Evolutionary conservation across 2,113 vertebrate genomes (phyloP).

Genomic region (Plestiodon gilberti): DNA sequence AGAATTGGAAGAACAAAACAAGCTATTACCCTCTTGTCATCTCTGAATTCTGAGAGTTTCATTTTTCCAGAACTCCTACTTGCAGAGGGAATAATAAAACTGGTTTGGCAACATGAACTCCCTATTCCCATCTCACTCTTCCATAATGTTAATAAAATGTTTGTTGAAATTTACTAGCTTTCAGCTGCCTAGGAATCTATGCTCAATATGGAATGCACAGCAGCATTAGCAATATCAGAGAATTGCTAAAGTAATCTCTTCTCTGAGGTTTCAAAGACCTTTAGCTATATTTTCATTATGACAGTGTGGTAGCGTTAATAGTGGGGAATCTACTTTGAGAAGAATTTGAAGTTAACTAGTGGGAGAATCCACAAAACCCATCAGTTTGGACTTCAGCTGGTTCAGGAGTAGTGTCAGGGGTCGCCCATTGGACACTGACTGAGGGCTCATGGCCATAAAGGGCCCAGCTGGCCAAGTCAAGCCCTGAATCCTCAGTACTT

Average conservation of each 20-base stretch:
- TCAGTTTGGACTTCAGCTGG: too few species aligned
- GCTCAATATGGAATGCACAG: constrained; percentile 2
- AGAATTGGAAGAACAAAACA: constrained; percentile 4
- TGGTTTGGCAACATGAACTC: background rate
- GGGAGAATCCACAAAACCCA: background rate
- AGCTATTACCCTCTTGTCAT: background rate
- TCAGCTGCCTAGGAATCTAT: background rate
- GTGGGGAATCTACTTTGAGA: background rate
- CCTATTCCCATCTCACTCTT: constrained; percentile 8
- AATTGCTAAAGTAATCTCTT: background rate
- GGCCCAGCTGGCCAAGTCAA: too few species aligned
- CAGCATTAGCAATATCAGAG: background rate
- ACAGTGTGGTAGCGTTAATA: constrained; percentile 15
- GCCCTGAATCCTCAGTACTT: too few species aligned
- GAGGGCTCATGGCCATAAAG: too few species aligned
- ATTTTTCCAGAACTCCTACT: background rate
- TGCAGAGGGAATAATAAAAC: background rate
- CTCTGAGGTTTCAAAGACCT: background rate
- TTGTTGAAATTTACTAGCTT: background rate
- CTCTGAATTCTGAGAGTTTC: constrained; percentile 12
- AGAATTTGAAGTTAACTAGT: background rate
- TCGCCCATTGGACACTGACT: too few species aligned
- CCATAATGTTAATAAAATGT: background rate
- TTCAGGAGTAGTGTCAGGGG: too few species aligned
- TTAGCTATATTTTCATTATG: constrained; percentile 5